A percentile compares a stretch with the other conserved stretches of the same genome.
phyloP scores from a whole-genome alignment of 2,888 invertebrate species.

The Mimas tiliae region DNA sequence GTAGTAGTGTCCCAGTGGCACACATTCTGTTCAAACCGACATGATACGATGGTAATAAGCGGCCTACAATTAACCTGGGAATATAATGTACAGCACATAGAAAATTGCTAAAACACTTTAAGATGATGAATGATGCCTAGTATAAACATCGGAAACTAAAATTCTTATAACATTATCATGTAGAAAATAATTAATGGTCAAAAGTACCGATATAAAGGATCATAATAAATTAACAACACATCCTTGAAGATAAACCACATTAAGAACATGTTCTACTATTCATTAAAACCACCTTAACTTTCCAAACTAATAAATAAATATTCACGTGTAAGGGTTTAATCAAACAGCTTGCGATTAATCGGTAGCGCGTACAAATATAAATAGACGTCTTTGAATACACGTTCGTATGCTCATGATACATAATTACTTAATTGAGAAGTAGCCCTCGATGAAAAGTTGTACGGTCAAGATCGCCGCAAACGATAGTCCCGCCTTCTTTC shows the following conservation, averaged over 20 bases:
- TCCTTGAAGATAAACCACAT: neutral
- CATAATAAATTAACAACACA: no score
- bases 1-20: conserved; percentile 72
- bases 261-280: no score
- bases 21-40: conserved; percentile 66
- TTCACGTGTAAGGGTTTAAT: neutral
- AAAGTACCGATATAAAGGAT: neutral
- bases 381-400: conserved; percentile 6
- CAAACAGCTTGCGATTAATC: neutral
- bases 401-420: conserved; percentile 17
- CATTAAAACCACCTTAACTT: neutral
- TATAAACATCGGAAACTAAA: neutral
- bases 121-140: neutral
- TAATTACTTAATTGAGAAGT: conserved; percentile 30
- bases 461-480: conserved; percentile 31
- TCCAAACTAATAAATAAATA: neutral
- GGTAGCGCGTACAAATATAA: conserved; percentile 7
- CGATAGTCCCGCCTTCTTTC: conserved; percentile 32
- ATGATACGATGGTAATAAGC: conserved; percentile 58
- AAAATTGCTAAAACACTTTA: conserved; percentile 45
- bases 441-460: conserved; percentile 23
- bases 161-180: neutral
- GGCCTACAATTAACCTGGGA: conserved; percentile 64
- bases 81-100: conserved; percentile 61
- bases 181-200: neutral